Evolutionary conservation across 2,888 invertebrate genomes (phyloP).

Genomic region (Hyles lineata): DNA sequence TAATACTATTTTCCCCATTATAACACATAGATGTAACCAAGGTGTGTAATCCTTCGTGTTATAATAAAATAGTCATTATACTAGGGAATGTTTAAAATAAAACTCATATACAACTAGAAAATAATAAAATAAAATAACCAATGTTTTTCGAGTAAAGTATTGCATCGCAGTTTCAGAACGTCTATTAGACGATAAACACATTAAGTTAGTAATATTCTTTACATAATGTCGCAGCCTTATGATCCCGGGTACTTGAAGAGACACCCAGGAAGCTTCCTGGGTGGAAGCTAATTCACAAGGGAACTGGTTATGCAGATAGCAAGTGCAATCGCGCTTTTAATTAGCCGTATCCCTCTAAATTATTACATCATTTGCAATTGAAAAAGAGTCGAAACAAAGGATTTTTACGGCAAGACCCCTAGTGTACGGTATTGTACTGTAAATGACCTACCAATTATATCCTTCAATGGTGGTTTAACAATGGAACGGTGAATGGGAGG

Average conservation of each 20-base stretch:
- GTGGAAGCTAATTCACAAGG: not conserved
- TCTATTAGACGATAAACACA: too few species aligned
- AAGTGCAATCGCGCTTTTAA: conserved; percentile 14
- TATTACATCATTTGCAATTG: not conserved
- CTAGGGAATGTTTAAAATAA: too few species aligned
- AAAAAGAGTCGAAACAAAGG: not conserved
- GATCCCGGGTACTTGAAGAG: not conserved
- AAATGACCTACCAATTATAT: conserved; percentile 23
- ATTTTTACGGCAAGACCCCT: conserved; percentile 10
- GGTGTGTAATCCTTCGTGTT: too few species aligned
- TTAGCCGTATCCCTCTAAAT: not conserved
- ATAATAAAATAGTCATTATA: too few species aligned
- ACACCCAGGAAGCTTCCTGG: not conserved
- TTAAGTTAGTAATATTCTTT: not conserved
- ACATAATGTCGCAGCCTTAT: not conserved
- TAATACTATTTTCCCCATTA: too few species aligned
- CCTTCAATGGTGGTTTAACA: conserved; percentile 47
- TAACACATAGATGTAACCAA: too few species aligned
- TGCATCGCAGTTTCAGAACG: not conserved
- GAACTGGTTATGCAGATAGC: conserved; percentile 9
- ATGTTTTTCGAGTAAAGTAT: not conserved
- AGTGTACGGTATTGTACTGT: conserved; percentile 19
- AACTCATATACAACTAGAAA: too few species aligned
- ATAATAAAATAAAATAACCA: too few species aligned
- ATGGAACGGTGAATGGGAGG: conserved; percentile 49